Base-by-base conservation (phyloP, 2,797 vertebrate species). In the Mionectes olivaceus region DNA sequence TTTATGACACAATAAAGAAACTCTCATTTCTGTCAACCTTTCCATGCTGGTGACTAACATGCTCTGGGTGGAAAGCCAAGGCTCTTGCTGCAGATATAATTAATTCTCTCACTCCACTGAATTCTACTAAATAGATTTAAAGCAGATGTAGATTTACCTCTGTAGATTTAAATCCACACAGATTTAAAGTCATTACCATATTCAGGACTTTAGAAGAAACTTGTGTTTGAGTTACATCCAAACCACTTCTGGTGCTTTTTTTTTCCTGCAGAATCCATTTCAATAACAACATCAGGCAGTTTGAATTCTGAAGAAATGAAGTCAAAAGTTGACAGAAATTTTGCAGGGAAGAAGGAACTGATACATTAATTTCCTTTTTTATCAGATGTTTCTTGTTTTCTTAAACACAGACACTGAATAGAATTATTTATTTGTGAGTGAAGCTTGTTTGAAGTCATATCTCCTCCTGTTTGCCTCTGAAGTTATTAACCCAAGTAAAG, bases 291-390 rank as follows among this genome's bases (percentile, higher is more conserved):
- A 24, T 7, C 32, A 49, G 30, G 37, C 13, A 19, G 27, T 23
- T 7, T 10, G 53, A 71, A 43, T 47, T 71, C 35, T 8, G 63
- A 17, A 75, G 76, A 35, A 43, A 75, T 5, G 1, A 32, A 25
- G 18, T 1, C 37, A 82, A 44, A n/a, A 28, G 10, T 2, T 22
- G n/a, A 18, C 52, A 55, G 57, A 35, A 60, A 15, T 37, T 84
- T 67, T 37, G 25, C 0, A 0, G 56, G 43, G 15, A 35, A 63
- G 37, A 37, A 46, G 19, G 46, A 41, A 30, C 15, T 0, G 3
- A 25, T 9, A 7, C 6, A 3, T 11, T 53, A 4, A 5, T 10
- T 27, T 46, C 17, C 30, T 43, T 75, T 3, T 0, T 4, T 19
- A 33, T 7, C 18, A 16, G 25, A 17, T 35, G 32, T 60, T 47